Evolutionary conservation across 2,797 vertebrate genomes (phyloP).

Genomic region (Anolis apletophallus): DNA sequence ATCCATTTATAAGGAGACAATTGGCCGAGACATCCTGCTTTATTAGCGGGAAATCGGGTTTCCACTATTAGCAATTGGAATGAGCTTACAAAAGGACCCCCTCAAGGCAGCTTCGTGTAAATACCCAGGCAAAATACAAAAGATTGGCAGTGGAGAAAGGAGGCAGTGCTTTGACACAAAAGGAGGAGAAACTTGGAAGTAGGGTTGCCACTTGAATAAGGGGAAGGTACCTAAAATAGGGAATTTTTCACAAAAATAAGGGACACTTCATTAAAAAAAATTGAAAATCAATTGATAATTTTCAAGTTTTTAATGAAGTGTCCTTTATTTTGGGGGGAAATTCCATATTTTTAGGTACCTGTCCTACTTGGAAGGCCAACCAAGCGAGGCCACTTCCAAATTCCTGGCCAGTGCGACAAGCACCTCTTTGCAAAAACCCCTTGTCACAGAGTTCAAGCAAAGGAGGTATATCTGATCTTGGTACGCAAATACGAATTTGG

Average conservation of each 20-base stretch:
- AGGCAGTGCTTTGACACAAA: neutral
- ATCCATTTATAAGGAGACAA: slow-evolving; percentile 1
- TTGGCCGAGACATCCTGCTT: neutral
- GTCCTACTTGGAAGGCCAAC: neutral
- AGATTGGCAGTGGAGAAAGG: neutral
- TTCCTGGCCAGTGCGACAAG: neutral
- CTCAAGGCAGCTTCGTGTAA: neutral
- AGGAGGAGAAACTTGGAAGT: neutral
- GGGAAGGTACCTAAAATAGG: too few species aligned
- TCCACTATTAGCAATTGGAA: neutral
- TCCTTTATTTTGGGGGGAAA: too few species aligned
- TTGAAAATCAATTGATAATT: too few species aligned
- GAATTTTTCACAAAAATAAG: too few species aligned
- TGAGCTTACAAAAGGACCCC: neutral
- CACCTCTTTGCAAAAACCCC: neutral
- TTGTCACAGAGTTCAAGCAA: neutral
- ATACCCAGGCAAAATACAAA: neutral
- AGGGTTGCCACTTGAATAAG: too few species aligned
- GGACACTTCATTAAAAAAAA: too few species aligned
- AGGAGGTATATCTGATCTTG: neutral
- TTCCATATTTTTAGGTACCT: too few species aligned
- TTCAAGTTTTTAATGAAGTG: too few species aligned
- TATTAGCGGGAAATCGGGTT: slow-evolving; percentile 15
- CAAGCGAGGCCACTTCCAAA: neutral
- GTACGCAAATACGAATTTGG: neutral